A percentile compares a stretch with the other conserved stretches of the same genome.
These are phyloP conservation scores for Gambusia holbrooki DNA, from an alignment of 2,113 vertebrate species.

Conservation along the genomic window DNA sequence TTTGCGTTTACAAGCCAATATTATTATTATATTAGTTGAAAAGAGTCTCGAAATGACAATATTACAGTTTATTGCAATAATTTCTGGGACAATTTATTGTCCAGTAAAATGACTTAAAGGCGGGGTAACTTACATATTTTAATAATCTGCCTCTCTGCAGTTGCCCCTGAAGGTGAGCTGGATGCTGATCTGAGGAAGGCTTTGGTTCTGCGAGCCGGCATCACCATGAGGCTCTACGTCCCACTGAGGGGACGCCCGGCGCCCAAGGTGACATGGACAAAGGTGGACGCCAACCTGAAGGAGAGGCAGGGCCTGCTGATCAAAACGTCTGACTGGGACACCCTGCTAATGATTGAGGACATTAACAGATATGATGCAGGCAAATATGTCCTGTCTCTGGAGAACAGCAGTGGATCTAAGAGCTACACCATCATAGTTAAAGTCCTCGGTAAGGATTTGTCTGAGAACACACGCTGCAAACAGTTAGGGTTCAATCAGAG, in stretches of 20 bases:
- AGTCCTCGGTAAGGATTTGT: constrained; percentile 90
- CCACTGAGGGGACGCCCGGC: constrained; percentile 94
- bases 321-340: constrained; percentile 95
- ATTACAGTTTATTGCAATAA: no score
- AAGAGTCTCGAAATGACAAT: no score
- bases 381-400: constrained; percentile 92
- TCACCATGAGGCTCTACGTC: constrained; percentile 96
- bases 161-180: constrained; percentile 94
- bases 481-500: neutral
- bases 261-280: constrained; percentile 94
- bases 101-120: neutral
- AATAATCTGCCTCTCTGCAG: constrained; percentile 67
- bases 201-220: constrained; percentile 92
- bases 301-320: constrained; percentile 91
- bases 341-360: constrained; percentile 89
- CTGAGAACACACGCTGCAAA: neutral
- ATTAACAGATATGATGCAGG: constrained; percentile 96
- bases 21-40: no score
- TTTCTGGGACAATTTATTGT: no score
- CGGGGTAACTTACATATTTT: neutral
- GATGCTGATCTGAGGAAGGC: constrained; percentile 95
- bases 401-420: constrained; percentile 95
- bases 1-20: no score
- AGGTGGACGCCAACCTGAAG: constrained; percentile 89
- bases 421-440: constrained; percentile 94